These are phyloP conservation scores for Beaufortia kweichowensis DNA, from an alignment of 2,113 vertebrate genomes.

Conservation along the genomic window DNA sequence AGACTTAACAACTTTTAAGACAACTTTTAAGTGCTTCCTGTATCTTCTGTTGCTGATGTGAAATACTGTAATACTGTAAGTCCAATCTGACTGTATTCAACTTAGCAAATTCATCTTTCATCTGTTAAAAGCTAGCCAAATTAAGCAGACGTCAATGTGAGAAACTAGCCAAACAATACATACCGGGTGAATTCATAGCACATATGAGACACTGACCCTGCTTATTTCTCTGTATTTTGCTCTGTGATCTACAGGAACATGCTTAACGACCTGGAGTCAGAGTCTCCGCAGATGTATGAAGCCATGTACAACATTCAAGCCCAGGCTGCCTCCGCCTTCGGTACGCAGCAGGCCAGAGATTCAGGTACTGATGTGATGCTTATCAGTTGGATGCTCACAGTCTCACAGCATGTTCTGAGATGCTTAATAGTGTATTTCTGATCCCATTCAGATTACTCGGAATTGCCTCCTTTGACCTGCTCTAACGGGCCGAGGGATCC, in stretches of 20 bases:
- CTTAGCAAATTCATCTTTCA: no score
- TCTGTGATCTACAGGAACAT: constrained; percentile 52
- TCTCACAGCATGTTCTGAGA: not conserved
- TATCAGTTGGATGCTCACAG: not conserved
- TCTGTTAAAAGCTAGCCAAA: no score
- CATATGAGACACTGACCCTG: no score
- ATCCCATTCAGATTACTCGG: constrained; percentile 71
- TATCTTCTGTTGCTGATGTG: no score
- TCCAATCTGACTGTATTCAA: no score
- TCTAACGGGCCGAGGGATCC: constrained; percentile 65
- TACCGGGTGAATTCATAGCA: no score
- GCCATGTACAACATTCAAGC: constrained; percentile 92
- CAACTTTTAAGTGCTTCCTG: no score
- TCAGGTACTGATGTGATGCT: constrained; percentile 74
- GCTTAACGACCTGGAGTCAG: constrained; percentile 75
- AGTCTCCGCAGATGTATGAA: constrained; percentile 83
- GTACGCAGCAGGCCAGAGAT: constrained; percentile 69
- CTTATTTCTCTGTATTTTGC: not conserved
- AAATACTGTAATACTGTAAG: no score
- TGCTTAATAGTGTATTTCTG: not conserved
- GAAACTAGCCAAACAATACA: no score
- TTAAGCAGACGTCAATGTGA: no score
- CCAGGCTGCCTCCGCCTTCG: constrained; percentile 66
- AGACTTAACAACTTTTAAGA: no score
- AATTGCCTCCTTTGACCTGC: constrained; percentile 68